Base-by-base conservation (phyloP, 2,797 vertebrate genomes). In the Myotis vivesi region DNA sequence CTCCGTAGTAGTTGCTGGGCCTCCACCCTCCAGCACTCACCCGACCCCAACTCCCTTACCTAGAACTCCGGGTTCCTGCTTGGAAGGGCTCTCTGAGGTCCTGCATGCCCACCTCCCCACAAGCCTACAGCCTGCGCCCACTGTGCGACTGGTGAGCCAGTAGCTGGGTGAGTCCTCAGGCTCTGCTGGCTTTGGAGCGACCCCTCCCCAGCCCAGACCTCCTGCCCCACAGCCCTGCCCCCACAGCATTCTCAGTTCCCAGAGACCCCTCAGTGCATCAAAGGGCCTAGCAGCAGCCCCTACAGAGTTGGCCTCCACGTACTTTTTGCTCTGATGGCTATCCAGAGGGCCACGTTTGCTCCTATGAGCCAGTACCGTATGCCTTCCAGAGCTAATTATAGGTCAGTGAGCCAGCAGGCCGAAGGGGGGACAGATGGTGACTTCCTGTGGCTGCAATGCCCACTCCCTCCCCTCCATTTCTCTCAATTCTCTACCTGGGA, bases 351-450 rank as follows among this genome's bases (percentile, higher is more conserved):
- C 84, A 68, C 0, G 0, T 55, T n/a, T 33, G 28, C 30, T 94
- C 62, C 93, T 41, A n/a, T 16, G 17, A 95, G 94, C 95, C 95
- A 90, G 75, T 76, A 30, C 93, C 5, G 0, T 62, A 62, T 94
- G 96, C 92, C 94, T 89, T 96, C 92, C 80, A 69, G 89, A 94
- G 96, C 96, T 96, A 97, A 97, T 96, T 95, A 97, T 94, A 96
- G 95, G 83, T 95, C 95, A 89, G 95, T 91, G 96, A 97, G 96
- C 88, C 87, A 93, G 91, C 93, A 89, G 96, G 95, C 95, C 92
- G 91, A 76, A 55, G 89, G n/a, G 79, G 82, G 92, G 76, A 94
- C 96, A 95, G 94, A 96, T 92, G 94, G 97, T 55, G 83, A 92
- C 97, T 96, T 96, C 91, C 57, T 82, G 92, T 81, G 83, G 94